These are phyloP conservation scores for Capitella teleta DNA, from an alignment of 1,140 invertebrate species.

Conservation along the genomic window DNA sequence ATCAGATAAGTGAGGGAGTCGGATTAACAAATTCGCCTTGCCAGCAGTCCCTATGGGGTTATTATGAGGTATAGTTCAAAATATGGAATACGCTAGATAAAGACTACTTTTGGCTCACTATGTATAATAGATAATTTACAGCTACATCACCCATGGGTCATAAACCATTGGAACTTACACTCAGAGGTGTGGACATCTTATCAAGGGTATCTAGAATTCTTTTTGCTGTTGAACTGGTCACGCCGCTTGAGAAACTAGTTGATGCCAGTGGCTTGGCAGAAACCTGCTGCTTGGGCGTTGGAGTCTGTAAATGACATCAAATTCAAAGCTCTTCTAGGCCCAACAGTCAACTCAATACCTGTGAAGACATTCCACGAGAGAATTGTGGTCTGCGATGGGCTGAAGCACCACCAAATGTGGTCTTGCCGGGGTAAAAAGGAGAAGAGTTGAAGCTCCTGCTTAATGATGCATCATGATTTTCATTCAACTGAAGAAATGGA, in stretches of 20 bases:
- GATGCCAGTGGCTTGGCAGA: slow-evolving; percentile 14
- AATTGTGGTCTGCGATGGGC: slow-evolving; percentile 40
- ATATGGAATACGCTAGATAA: not conserved
- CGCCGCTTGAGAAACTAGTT: slow-evolving; percentile 16
- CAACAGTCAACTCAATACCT: not conserved
- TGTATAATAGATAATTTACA: not conserved
- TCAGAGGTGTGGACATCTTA: slow-evolving; percentile 40
- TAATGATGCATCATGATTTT: not conserved
- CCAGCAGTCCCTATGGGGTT: not conserved
- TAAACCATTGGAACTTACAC: slow-evolving; percentile 16
- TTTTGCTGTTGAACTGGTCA: slow-evolving; percentile 38
- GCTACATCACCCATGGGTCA: not conserved
- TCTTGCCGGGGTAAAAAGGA: slow-evolving; percentile 70
- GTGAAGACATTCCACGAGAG: not conserved
- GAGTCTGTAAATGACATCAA: slow-evolving; percentile 11
- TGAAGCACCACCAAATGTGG: slow-evolving; percentile 65
- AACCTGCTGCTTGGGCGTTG: slow-evolving; percentile 14
- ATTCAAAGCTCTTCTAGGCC: not conserved
- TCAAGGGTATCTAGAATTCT: slow-evolving; percentile 38
- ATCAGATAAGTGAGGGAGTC: too few species aligned
- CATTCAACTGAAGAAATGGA: not conserved
- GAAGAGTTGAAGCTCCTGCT: slow-evolving; percentile 45
- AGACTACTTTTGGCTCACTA: not conserved
- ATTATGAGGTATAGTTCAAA: not conserved
- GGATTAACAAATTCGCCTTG: not conserved